phyloP scores from a whole-genome alignment of 2,797 vertebrate species.

The Pangasius macronema region DNA sequence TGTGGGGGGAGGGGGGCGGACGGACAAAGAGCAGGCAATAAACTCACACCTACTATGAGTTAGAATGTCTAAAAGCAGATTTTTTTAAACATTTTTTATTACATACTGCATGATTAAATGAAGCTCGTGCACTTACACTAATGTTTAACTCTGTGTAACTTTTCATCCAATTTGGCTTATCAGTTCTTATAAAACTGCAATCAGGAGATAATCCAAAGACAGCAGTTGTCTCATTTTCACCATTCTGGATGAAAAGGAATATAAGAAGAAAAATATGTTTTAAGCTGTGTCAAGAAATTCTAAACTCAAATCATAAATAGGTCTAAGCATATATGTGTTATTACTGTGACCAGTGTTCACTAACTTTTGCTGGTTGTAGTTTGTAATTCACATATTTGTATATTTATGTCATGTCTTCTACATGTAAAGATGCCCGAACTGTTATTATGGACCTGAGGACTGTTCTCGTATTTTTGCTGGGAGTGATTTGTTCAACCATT shows the following conservation, averaged over 20 bases:
- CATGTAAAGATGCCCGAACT: accelerated
- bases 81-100: no score
- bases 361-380: background rate
- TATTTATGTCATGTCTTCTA: background rate
- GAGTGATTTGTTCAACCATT: conserved; percentile 47
- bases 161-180: background rate
- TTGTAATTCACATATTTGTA: conserved; percentile 46
- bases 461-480: conserved; percentile 60
- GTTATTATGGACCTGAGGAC: accelerated
- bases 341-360: background rate
- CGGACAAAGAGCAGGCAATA: background rate
- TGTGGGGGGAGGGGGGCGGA: background rate
- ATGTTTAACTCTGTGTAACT: background rate
- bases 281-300: background rate
- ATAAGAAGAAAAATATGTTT: background rate
- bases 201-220: background rate
- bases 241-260: background rate
- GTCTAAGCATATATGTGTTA: background rate
- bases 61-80: background rate
- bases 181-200: background rate
- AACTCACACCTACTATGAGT: background rate
- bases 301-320: background rate
- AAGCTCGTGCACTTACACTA: background rate
- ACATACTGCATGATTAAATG: background rate
- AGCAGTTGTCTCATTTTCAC: background rate